Evolutionary conservation across 2,888 invertebrate species (phyloP).

Genomic region (Monochamus alternatus): DNA sequence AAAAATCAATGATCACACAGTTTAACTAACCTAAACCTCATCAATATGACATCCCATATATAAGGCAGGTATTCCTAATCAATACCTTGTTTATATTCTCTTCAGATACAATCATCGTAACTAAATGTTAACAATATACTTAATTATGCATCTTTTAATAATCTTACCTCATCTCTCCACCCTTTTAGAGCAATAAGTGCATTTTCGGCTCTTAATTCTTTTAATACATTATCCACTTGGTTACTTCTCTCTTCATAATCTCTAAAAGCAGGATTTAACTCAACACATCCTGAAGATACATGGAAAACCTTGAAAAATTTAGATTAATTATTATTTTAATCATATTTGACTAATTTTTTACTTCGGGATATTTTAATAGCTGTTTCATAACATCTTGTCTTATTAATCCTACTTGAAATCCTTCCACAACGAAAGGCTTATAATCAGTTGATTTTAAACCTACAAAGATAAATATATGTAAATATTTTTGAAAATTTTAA

Average conservation of each 20-base stretch:
- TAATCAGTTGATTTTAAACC: constrained; percentile 86
- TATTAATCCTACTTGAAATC: constrained; percentile 91
- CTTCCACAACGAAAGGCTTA: constrained; percentile 90
- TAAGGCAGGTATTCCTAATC: too few relatives aligned
- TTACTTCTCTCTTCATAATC: constrained; percentile 88
- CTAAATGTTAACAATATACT: too few relatives aligned
- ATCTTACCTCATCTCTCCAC: constrained; percentile 91
- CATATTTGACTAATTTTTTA: constrained; percentile 65
- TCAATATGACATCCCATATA: too few relatives aligned
- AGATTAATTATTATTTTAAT: constrained; percentile 2
- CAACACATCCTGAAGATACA: constrained; percentile 82
- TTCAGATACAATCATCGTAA: too few relatives aligned
- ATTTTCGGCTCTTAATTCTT: constrained; percentile 82
- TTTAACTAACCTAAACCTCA: not conserved
- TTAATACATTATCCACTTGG: constrained; percentile 85
- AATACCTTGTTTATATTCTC: too few relatives aligned
- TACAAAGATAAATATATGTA: constrained; percentile 65
- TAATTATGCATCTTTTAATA: not conserved
- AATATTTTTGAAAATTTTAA: constrained; percentile 34
- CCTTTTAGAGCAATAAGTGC: constrained; percentile 88
- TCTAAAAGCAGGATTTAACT: constrained; percentile 89
- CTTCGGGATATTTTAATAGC: constrained; percentile 87
- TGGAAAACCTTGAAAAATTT: constrained; percentile 77
- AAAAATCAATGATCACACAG: constrained; percentile 48
- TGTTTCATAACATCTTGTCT: constrained; percentile 88